Percentiles rank a stretch among this genome's conserved stretches.
These are phyloP conservation scores for Sarcophaga carnaria DNA, from an alignment of 2,888 invertebrate genomes.

Conservation along the genomic window DNA sequence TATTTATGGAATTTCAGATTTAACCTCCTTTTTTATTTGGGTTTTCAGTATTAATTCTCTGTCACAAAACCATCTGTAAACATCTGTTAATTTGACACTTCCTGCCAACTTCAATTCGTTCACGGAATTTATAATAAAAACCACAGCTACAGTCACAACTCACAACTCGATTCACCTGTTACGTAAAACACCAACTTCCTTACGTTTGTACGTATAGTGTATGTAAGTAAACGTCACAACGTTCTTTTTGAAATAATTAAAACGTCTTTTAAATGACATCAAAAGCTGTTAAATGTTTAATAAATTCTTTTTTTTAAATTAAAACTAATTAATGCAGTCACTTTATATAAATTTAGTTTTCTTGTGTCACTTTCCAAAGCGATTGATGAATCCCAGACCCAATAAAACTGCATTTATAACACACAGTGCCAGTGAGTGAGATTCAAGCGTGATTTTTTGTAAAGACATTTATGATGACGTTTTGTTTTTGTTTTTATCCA, in stretches of 20 bases:
- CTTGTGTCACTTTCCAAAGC: background rate
- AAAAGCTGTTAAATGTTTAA: constrained; percentile 37
- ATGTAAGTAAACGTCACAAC: background rate
- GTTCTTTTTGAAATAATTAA: constrained; percentile 9
- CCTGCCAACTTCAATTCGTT: background rate
- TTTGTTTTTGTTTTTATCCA: background rate
- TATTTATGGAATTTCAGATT: too few species aligned
- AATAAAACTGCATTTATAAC: background rate
- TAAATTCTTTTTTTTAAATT: constrained; percentile 31
- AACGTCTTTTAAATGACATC: constrained; percentile 44
- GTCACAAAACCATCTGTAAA: background rate
- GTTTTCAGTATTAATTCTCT: background rate
- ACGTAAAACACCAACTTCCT: background rate
- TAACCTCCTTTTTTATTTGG: background rate
- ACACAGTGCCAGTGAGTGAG: background rate
- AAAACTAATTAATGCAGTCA: background rate
- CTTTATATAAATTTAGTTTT: background rate
- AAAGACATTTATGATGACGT: background rate
- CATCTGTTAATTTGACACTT: background rate
- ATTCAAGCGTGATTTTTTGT: too few species aligned
- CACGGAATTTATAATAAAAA: background rate
- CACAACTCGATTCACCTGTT: background rate
- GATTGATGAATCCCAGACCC: background rate
- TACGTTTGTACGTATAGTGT: too few species aligned
- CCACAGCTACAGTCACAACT: too few species aligned